Base-by-base conservation (phyloP, 2,113 vertebrate genomes). In the Zosterops lateralis region DNA sequence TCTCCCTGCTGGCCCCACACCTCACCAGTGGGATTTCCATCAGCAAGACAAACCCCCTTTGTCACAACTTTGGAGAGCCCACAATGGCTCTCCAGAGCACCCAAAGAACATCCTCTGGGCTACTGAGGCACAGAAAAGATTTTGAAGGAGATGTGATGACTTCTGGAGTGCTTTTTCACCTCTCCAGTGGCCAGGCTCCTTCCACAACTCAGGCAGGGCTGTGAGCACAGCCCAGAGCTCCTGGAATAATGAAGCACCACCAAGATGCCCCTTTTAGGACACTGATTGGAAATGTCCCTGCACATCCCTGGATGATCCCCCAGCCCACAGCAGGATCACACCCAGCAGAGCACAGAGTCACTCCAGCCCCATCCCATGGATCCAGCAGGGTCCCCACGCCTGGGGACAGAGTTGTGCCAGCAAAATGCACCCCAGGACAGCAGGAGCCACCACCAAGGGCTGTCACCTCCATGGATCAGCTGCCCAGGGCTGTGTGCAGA, bases 281-380 rank as follows among this genome's bases (percentile, higher is more conserved):
- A 38, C 36, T 5, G 16, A 5, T 22, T 12, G n/a, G 44, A 67
- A 62, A 1, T 0, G 14, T 28, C 16, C 60, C 56, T 48, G 62
- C 71, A 54, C 26, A 70, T 32, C 12, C 80, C 58, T 1, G 2
- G 31, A 44, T 12, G 22, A 50, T 36, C 13, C 17, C 21, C 21
- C 54, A 22, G 62, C 31, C 47, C 7, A 0, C 2, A 20, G 29
- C 10, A 10, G 58, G 67, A 66, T 62, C 1, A 0, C 32, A 19
- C 6, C 38, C 58, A 47, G 83, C 45, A 0, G 0, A 64, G 70
- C 62, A 40, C 65, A 68, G 47, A 91, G 57, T 51, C 66, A 14
- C 1, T 1, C 6, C 65, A 67, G 50, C 65, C 38, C 68, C 68
- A 42, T 21, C 3, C 1, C 54, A 19, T 0, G 12, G 50, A 24